Base-by-base conservation (phyloP, 1,140 invertebrate species). In the Rhizoglyphus robini region DNA sequence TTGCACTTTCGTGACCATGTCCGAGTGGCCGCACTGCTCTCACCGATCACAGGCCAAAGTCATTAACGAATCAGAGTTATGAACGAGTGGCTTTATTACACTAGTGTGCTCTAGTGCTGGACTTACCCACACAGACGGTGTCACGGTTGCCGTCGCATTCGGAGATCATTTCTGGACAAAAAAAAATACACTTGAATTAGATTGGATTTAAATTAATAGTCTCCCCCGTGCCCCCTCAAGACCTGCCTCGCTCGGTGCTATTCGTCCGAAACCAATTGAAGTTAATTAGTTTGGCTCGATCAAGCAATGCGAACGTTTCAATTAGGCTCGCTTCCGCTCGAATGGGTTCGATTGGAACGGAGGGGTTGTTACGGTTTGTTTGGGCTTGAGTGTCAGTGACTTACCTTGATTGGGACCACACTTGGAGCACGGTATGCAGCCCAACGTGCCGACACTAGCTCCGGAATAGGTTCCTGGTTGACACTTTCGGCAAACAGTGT, bases 131-230 rank as follows among this genome's bases (percentile, higher is more conserved):
- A 68, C 74, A 75, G 11, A 74, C 68, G 3, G 73, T 74, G 67
- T 75, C 72, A 65, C 74, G 72, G 4, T 72, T 70, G n/a, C 67
- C 63, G 23, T 72, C 69, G 62, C 74, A 75, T n/a, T 69, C 67
- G 62, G 72, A 67, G 27, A 75, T 32, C 63, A 69, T 70, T 49
- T 49, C 63, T 64, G 31, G 18, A 8, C 25, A 64, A 51, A 48
- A 30, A 51, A 23, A 64, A 64, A 31, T 29, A 60, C n/a, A 58
- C 15, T 3, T 29, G 27, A 58, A 20, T 54, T n/a, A n/a, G n/a
- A n/a, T n/a, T n/a, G n/a, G n/a, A n/a, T n/a, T n/a, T n/a, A n/a
- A n/a, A n/a, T n/a, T n/a, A n/a, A n/a, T n/a, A n/a, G n/a, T n/a
- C n/a, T n/a, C n/a, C n/a, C n/a, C n/a, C n/a, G n/a, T n/a, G n/a